phyloP scores from a whole-genome alignment of 2,888 invertebrate genomes.

The Empis livida region DNA sequence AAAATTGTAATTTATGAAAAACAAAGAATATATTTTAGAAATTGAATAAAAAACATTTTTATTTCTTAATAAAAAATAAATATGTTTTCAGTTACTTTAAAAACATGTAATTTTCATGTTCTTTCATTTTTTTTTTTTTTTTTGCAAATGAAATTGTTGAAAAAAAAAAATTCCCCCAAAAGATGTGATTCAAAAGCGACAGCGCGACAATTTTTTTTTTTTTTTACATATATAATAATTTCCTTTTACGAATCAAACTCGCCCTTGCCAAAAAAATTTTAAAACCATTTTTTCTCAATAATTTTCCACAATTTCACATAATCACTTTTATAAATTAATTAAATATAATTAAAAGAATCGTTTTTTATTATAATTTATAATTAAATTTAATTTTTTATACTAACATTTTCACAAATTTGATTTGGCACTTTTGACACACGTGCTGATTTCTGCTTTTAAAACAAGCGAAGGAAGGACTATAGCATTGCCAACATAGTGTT shows the following conservation, averaged over 20 bases:
- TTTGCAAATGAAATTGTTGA: not conserved
- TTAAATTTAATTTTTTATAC: slow-evolving; percentile 22
- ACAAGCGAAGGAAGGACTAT: slow-evolving; percentile 27
- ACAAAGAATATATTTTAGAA: too few species aligned
- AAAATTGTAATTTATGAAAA: not conserved
- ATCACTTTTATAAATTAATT: not conserved
- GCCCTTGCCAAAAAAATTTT: not conserved
- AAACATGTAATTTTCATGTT: not conserved
- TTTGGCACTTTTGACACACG: slow-evolving; percentile 39
- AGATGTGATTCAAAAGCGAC: not conserved
- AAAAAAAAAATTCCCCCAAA: not conserved
- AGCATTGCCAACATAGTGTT: too few species aligned
- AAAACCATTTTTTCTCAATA: not conserved
- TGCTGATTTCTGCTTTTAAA: slow-evolving; percentile 36
- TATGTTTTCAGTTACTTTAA: not conserved
- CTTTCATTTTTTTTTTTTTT: not conserved
- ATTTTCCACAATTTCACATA: not conserved
- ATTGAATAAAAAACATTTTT: not conserved
- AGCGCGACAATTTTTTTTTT: not conserved
- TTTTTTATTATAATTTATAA: not conserved
- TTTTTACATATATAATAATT: not conserved
- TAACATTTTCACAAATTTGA: slow-evolving; percentile 33
- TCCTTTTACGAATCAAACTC: not conserved
- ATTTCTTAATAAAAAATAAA: not conserved
- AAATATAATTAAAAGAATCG: not conserved